Evolutionary conservation across 30 jellyfish, hydroid and myxozoan species (phyloP), one percentile per base, ranked within the genome.

Genomic region (Aurelia aurita complex sp. Pacific): DNA sequence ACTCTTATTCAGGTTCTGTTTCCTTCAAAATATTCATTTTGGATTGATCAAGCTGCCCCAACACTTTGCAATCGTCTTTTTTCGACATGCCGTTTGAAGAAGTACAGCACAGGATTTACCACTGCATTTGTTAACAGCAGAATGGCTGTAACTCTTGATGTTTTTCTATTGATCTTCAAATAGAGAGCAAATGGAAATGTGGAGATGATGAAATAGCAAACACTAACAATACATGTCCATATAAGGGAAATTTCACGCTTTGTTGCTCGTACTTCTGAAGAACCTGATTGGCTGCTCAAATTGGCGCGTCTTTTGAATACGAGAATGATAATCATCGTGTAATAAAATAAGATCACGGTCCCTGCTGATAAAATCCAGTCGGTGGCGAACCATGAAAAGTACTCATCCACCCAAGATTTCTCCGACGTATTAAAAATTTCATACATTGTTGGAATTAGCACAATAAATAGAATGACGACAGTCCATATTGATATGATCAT

Each of bases 171-270:
- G 32, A 36, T 13, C 35, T 29, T 59, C 13, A 60, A 35, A 38
- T 36, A 9, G 18, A 82, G 14, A 16, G 80, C 80, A 54, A 69
- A 82, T 36, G 92, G 92, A 69, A 69, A 71, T 0, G 85, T 34
- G 6, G 92, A 52, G 11, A 10, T 78, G 1, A 65, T 57, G 73
- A 61, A 82, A 69, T 15, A 19, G 4, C 74, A 55, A 12, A 82
- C 84, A 53, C 74, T 82, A 4, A 63, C 40, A 38, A 71, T 15
- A 65, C 92, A 82, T 54, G 71, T 82, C 85, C 77, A 71, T 40
- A 72, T 82, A 0, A 82, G 75, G 68, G 71, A 40, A 53, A 69
- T 64, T 67, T 82, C 92, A 52, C 82, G 67, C 73, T 82, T 82
- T 50, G 92, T 35, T 35, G 92, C 77, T 3, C 69, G 73, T 17